Evolutionary conservation across 2,113 vertebrate species (phyloP), one percentile per base, ranked within the genome.

Genomic region (Indicator maculatus): DNA sequence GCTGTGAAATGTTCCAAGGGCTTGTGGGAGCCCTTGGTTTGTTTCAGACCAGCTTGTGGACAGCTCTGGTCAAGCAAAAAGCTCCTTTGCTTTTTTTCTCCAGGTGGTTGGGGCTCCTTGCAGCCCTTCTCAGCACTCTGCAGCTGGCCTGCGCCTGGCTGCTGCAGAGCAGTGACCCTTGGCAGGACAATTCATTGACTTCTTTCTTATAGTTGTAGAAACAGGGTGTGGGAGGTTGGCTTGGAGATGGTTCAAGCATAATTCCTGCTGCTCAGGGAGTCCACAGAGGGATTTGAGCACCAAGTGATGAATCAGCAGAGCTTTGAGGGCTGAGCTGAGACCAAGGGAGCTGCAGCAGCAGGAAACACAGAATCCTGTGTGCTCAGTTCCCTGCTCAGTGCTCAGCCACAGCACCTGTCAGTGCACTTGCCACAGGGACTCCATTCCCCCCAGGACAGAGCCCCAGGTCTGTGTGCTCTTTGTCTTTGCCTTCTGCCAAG

Each of bases 401-500:
- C 24, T 71, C 19, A 65, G 33, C 28, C 20, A 5, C 5, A 63
- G 28, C 16, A 27, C 6, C 1, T 0, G 0, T 16, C 16, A 10
- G 12, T 2, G 30, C 23, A 19, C 47, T 63, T 47, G 30, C 38
- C 21, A 31, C 26, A 17, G 71, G 39, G 24, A 21, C 18, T 18
- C 5, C 8, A 20, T 83, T 60, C 59, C 24, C 47, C 55, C 21
- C 18, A 31, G 13, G 47, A 17, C 33, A 85, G 58, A 74, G 6
- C 24, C 31, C 9, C 56, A 17, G 13, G 23, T 82, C 9, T 69
- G 13, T 6, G 33, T 50, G 61, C 38, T 41, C 50, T 63, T 59
- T 61, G n/a, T 50, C 58, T 66, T 28, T 56, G 65, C 31, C 47
- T 45, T 36, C 30, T 39, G 61, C 0, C 0, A 69, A n/a, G 26